Evolutionary conservation across 2,113 vertebrate species (phyloP).

Genomic region (Natator depressus): DNA sequence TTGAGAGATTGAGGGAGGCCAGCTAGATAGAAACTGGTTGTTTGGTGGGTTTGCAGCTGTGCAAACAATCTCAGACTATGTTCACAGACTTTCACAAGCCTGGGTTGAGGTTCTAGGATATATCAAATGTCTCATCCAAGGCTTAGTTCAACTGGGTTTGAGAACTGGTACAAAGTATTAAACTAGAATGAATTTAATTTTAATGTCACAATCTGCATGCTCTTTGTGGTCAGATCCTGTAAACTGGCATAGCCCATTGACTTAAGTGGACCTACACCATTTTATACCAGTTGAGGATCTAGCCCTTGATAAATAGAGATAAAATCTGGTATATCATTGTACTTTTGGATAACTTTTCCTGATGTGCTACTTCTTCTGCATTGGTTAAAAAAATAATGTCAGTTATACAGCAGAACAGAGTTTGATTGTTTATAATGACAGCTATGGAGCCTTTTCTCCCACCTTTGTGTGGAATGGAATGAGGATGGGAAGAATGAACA

Average conservation of each 20-base stretch:
- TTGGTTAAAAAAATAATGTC: background rate
- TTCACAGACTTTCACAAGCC: background rate
- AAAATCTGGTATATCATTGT: background rate
- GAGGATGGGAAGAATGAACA: fast-evolving
- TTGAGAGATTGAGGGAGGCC: background rate
- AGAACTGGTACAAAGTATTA: background rate
- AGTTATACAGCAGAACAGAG: background rate
- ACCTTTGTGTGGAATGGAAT: background rate
- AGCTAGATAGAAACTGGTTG: background rate
- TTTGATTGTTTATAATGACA: background rate
- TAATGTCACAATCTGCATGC: background rate
- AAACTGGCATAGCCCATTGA: background rate
- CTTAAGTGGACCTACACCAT: background rate
- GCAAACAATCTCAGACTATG: background rate
- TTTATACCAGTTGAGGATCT: background rate
- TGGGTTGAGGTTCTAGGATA: background rate
- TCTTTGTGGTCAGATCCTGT: background rate
- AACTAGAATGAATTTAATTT: background rate
- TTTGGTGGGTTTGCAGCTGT: conserved; percentile 7
- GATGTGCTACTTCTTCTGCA: background rate
- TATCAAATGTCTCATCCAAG: background rate
- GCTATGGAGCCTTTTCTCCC: background rate
- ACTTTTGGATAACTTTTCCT: background rate
- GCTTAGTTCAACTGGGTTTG: background rate
- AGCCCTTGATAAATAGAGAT: background rate